These are phyloP conservation scores for Drosophila oshimai DNA, from an alignment of 1,140 invertebrate species.

Conservation along the genomic window DNA sequence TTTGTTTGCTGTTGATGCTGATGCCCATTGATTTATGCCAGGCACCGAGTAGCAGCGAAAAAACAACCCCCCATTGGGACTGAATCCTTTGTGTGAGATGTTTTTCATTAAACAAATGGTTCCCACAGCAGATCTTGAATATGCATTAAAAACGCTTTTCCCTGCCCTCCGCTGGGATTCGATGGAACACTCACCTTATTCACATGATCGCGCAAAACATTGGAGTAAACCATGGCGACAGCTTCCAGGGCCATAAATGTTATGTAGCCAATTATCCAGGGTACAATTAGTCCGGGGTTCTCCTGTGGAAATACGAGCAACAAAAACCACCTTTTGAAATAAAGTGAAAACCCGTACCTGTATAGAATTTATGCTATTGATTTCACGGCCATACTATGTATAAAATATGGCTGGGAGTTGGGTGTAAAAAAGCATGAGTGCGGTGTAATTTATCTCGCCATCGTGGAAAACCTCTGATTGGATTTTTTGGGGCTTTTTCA, in stretches of 20 bases:
- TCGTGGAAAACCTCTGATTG: slow-evolving; percentile 59
- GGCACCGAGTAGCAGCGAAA: slow-evolving; percentile 6
- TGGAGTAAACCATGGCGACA: slow-evolving; percentile 90
- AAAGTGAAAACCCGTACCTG: slow-evolving; percentile 1
- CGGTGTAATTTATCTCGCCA: slow-evolving; percentile 63
- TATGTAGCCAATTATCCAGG: slow-evolving; percentile 89
- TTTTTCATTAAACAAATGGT: slow-evolving; percentile 68
- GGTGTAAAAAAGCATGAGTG: slow-evolving; percentile 14
- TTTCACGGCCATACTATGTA: slow-evolving; percentile 33
- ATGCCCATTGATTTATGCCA: slow-evolving; percentile 69
- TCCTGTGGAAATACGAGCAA: slow-evolving; percentile 83
- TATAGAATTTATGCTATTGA: slow-evolving; percentile 52
- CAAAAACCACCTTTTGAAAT: background rate
- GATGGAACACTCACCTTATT: slow-evolving; percentile 85
- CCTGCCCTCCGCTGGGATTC: background rate
- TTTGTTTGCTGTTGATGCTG: slow-evolving; percentile 61
- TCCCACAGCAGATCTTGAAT: slow-evolving; percentile 34
- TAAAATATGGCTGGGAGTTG: slow-evolving; percentile 18
- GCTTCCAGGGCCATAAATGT: slow-evolving; percentile 90
- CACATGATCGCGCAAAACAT: slow-evolving; percentile 89
- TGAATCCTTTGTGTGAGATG: slow-evolving; percentile 21
- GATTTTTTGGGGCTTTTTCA: slow-evolving; percentile 57
- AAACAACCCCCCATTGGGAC: slow-evolving; percentile 8
- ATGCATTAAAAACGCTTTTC: slow-evolving; percentile 53
- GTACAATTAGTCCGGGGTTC: slow-evolving; percentile 87